A percentile compares a stretch with the other conserved stretches of the same genome.
Evolutionary conservation across 2,113 vertebrate genomes (phyloP).

Genomic region (Climacteris rufus): DNA sequence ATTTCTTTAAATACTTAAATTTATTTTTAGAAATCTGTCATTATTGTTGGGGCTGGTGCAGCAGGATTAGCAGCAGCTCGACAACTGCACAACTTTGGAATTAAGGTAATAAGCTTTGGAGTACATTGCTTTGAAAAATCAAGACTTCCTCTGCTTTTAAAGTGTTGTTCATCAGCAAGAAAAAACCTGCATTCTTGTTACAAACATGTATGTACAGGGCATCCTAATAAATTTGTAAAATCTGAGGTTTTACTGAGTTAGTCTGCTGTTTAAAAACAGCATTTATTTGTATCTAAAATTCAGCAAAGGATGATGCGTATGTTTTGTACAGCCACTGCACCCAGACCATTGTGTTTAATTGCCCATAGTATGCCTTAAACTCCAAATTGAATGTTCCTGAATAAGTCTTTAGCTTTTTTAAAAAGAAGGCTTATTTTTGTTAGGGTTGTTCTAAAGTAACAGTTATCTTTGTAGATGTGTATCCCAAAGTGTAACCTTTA

Average conservation of each 20-base stretch:
- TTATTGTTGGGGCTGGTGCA: conserved; percentile 89
- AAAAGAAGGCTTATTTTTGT: background rate
- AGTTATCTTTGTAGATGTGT: background rate
- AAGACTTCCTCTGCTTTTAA: background rate
- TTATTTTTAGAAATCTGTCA: conserved; percentile 81
- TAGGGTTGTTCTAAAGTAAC: background rate
- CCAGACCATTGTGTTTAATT: background rate
- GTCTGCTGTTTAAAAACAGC: background rate
- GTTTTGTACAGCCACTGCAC: background rate
- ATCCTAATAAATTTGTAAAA: background rate
- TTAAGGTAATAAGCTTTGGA: conserved; percentile 78
- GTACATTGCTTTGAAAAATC: background rate
- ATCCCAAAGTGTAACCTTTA: background rate
- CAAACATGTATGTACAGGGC: background rate
- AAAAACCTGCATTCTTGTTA: background rate
- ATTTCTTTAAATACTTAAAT: background rate
- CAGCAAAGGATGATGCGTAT: background rate
- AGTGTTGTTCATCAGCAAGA: background rate
- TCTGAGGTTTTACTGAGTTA: background rate
- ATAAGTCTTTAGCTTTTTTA: background rate
- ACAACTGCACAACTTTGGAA: conserved; percentile 94
- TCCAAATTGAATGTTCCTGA: background rate
- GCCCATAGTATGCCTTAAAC: background rate
- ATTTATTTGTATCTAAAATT: background rate
- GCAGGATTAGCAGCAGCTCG: conserved; percentile 92